A percentile compares a stretch with the other conserved stretches of the same genome.
These are phyloP conservation scores for Pseudocheirus occidentalis DNA, from an alignment of 2,797 vertebrate genomes.

Conservation along the genomic window DNA sequence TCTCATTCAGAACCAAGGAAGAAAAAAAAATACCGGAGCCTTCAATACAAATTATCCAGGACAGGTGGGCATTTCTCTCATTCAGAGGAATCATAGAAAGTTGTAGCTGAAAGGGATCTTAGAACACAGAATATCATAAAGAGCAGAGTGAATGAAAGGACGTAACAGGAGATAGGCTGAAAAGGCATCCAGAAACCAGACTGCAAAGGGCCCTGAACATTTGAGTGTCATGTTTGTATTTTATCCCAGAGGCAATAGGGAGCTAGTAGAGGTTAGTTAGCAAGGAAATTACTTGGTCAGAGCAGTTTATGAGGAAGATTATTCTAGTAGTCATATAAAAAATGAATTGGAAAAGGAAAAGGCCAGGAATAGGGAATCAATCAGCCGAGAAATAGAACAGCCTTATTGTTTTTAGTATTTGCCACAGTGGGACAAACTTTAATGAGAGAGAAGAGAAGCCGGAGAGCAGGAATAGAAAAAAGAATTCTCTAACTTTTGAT, in stretches of 20 bases:
- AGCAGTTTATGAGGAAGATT: not conserved
- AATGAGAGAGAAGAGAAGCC: not conserved
- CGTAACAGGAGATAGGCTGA: not conserved
- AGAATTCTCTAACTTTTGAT: not conserved
- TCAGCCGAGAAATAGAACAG: not conserved
- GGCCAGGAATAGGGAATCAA: not conserved
- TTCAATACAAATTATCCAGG: not conserved
- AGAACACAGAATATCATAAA: not conserved
- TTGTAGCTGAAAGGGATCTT: not conserved
- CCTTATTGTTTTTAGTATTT: not conserved
- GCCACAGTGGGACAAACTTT: not conserved
- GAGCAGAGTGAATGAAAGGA: not conserved
- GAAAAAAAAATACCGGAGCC: not conserved
- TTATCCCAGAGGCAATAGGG: not conserved
- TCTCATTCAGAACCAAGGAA: constrained; percentile 44
- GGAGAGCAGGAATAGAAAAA: not conserved
- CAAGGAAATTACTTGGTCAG: not conserved
- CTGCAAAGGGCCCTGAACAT: not conserved
- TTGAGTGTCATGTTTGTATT: not conserved
- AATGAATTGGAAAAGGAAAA: not conserved
- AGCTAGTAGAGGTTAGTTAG: not conserved
- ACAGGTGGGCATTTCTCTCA: not conserved
- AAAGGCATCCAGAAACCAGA: not conserved
- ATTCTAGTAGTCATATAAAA: not conserved
- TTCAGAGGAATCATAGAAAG: not conserved